Percentiles rank a stretch among this genome's conserved stretches.
Conservation (phyloP, 2,113 vertebrate species). For the Donacobius atricapilla region DNA sequence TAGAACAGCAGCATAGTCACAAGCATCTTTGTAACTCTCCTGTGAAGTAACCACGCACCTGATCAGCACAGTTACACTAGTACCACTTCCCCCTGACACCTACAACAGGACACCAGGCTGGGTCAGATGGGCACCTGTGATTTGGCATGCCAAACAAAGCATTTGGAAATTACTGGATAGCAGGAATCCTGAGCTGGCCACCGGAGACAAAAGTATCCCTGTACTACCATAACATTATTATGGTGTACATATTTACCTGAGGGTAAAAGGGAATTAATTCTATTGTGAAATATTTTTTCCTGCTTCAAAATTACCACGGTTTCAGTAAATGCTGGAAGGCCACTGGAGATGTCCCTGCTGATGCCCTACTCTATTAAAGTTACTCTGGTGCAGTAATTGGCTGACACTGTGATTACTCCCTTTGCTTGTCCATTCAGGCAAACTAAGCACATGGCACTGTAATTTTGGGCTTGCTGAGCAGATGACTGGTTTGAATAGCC, state of each 20-base stretch:
- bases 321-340: not conserved
- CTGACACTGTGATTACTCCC: not conserved
- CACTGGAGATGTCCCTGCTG: not conserved
- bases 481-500: not conserved
- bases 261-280: not conserved
- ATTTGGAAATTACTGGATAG: not conserved
- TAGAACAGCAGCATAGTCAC: not conserved
- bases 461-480: not conserved
- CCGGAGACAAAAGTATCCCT: not conserved
- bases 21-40: not conserved
- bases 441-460: not conserved
- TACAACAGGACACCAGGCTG: not conserved
- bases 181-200: not conserved
- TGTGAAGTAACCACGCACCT: not conserved
- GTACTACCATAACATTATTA: not conserved
- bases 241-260: not conserved
- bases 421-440: not conserved
- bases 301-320: not conserved
- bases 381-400: not conserved
- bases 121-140: not conserved
- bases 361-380: not conserved
- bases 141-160: not conserved
- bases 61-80: not conserved
- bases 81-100: not conserved
- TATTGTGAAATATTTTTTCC: not conserved